phyloP scores from a whole-genome alignment of 1,140 invertebrate genomes.

The Agrypnia vestita region DNA sequence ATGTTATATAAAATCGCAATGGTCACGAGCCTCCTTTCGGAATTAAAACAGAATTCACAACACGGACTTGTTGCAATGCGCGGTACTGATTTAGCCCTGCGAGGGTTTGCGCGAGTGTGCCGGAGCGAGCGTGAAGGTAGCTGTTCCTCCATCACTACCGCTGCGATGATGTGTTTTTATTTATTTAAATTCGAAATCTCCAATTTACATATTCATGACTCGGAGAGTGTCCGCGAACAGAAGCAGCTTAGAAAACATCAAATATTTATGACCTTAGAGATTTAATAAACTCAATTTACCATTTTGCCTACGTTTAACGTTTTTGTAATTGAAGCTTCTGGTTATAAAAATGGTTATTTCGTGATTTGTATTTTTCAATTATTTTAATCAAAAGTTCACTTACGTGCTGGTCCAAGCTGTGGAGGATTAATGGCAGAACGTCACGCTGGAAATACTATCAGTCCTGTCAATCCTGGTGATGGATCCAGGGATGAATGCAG shows the following conservation, averaged over 20 bases:
- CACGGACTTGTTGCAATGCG: constrained; percentile 57
- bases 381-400: too few species aligned
- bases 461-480: too few species aligned
- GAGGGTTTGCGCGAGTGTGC: not conserved
- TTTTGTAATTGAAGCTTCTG: constrained; percentile 23
- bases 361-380: constrained; percentile 17
- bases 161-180: constrained; percentile 51
- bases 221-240: constrained; percentile 50
- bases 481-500: too few species aligned
- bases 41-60: constrained; percentile 52
- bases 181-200: constrained; percentile 61
- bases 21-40: constrained; percentile 32
- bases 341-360: not conserved
- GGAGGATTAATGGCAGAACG: too few species aligned
- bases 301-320: constrained; percentile 20
- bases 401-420: too few species aligned
- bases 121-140: constrained; percentile 8
- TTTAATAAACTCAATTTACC: constrained; percentile 24
- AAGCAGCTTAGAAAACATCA: constrained; percentile 42
- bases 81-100: constrained; percentile 48
- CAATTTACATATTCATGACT: constrained; percentile 61
- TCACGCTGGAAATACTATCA: too few species aligned
- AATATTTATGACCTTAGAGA: constrained; percentile 45
- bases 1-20: too few species aligned
- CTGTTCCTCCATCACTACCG: constrained; percentile 18